Evolutionary conservation across 2,888 invertebrate species (phyloP).

Genomic region (Sarcophaga caerulescens): DNA sequence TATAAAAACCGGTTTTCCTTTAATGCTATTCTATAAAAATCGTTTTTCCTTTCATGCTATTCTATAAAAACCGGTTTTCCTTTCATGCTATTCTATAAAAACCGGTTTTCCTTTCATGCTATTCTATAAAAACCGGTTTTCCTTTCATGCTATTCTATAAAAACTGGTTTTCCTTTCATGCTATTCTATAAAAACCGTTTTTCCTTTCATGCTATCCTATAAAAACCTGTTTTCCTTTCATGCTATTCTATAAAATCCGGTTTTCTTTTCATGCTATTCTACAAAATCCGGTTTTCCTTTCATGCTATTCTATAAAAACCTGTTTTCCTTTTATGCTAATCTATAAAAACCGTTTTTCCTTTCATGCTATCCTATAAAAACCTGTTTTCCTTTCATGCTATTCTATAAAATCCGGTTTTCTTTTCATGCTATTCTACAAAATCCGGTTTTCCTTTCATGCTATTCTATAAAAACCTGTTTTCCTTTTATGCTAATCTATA

Average conservation of each 20-base stretch:
- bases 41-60: neutral
- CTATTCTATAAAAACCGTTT: neutral
- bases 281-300: neutral
- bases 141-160: neutral
- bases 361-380: neutral
- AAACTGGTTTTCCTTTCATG: neutral
- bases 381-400: neutral
- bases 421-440: neutral
- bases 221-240: neutral
- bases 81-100: neutral
- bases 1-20: neutral
- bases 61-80: neutral
- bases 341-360: neutral
- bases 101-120: neutral
- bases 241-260: neutral
- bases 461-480: neutral
- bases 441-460: neutral
- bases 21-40: neutral
- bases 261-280: neutral
- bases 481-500: neutral
- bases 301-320: too few relatives aligned
- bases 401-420: neutral
- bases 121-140: neutral
- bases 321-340: too few relatives aligned
- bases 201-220: neutral